Percentiles rank a stretch among this genome's conserved stretches.
These are phyloP conservation scores for Perizoma affinitatum DNA, from an alignment of 2,888 invertebrate genomes.

Conservation along the genomic window DNA sequence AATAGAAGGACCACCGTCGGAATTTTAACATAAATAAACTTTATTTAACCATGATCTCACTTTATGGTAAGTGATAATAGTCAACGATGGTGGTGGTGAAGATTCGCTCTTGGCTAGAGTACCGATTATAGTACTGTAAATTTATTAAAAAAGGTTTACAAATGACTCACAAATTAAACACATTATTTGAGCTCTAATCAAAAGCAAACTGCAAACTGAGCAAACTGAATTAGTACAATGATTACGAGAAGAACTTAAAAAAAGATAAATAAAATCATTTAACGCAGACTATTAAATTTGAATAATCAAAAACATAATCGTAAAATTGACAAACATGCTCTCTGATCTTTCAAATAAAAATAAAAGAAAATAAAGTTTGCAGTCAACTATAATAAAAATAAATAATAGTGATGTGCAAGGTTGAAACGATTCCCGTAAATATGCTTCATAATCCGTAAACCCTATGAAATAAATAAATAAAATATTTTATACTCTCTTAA, in stretches of 20 bases:
- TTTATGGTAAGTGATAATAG: no score
- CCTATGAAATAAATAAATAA: slow-evolving; percentile 43
- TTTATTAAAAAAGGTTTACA: no score
- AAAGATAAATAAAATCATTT: slow-evolving; percentile 33
- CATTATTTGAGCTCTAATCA: slow-evolving; percentile 4
- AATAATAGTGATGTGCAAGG: slow-evolving; percentile 41
- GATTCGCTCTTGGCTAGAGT: no score
- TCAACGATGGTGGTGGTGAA: no score
- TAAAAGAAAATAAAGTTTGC: slow-evolving; percentile 33
- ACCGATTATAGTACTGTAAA: no score
- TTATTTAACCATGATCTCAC: no score
- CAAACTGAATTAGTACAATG: slow-evolving; percentile 20
- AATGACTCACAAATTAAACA: no score
- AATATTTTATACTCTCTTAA: no score
- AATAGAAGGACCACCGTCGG: no score
- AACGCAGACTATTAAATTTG: slow-evolving; percentile 26
- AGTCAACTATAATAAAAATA: slow-evolving; percentile 38
- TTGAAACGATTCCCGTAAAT: slow-evolving; percentile 35
- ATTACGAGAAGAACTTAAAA: slow-evolving; percentile 33
- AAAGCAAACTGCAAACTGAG: slow-evolving; percentile 9
- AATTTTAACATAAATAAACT: no score
- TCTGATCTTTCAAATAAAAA: slow-evolving; percentile 33
- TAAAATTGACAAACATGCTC: slow-evolving; percentile 39
- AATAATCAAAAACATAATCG: slow-evolving; percentile 36
- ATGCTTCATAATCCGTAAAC: slow-evolving; percentile 36